A percentile compares a stretch with the other conserved stretches of the same genome.
phyloP scores from a whole-genome alignment of 2,797 vertebrate species.

The Peromyscus attwateri region DNA sequence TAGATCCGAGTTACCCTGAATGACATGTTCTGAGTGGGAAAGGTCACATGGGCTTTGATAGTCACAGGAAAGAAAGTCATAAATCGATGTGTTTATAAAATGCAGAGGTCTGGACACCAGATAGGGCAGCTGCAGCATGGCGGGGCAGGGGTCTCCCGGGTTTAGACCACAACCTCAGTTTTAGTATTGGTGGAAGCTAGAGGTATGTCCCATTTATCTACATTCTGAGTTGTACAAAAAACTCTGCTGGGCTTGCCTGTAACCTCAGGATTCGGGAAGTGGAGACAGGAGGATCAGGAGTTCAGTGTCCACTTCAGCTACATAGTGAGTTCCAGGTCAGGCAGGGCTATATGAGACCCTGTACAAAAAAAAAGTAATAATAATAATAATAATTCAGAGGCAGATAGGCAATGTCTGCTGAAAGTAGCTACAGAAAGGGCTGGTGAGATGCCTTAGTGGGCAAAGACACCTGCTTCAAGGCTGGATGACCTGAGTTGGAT shows the following conservation, averaged over 20 bases:
- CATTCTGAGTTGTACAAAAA: neutral
- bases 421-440: neutral
- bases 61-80: neutral
- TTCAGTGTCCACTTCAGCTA: neutral
- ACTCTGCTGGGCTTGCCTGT: neutral
- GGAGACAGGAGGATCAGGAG: neutral
- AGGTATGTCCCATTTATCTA: neutral
- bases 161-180: neutral
- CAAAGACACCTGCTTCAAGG: neutral
- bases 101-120: neutral
- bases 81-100: neutral
- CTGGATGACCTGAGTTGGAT: neutral
- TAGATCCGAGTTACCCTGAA: neutral
- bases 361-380: neutral
- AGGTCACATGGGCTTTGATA: neutral
- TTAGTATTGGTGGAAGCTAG: neutral
- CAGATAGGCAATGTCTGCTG: neutral
- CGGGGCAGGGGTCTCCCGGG: neutral
- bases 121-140: neutral
- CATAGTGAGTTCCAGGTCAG: neutral
- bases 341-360: neutral
- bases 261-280: neutral
- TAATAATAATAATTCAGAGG: no score
- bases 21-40: neutral
- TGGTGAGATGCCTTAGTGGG: neutral